A percentile compares a stretch with the other conserved stretches of the same genome.
Evolutionary conservation across 2,113 vertebrate species (phyloP).

Genomic region (Recurvirostra avosetta): DNA sequence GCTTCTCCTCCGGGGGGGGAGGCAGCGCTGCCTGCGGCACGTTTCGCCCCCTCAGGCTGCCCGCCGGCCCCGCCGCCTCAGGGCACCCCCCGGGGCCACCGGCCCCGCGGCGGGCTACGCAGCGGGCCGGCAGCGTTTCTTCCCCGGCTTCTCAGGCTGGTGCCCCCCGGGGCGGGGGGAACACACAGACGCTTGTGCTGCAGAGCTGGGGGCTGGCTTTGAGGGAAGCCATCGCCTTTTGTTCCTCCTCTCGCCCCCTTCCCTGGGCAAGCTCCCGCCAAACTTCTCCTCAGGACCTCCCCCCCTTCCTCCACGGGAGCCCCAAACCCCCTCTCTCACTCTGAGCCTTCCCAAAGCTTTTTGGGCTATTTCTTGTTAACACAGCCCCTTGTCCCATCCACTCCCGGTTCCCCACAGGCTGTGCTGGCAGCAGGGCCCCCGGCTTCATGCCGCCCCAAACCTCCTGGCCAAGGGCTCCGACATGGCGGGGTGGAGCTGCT

Average conservation of each 20-base stretch:
- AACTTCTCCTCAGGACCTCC: neutral
- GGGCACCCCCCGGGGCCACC: neutral
- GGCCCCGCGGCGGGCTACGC: neutral
- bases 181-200: neutral
- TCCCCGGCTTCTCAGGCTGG: neutral
- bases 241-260: neutral
- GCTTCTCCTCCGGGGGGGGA: neutral
- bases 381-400: neutral
- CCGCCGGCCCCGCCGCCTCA: neutral
- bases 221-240: neutral
- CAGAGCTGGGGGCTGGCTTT: neutral
- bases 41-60: neutral
- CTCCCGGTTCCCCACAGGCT: no score
- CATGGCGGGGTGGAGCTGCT: neutral
- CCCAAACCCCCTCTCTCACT: neutral
- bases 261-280: neutral
- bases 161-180: neutral
- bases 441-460: neutral
- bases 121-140: neutral
- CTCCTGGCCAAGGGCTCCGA: accelerated
- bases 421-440: neutral
- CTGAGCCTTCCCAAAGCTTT: neutral
- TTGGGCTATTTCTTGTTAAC: neutral
- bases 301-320: neutral
- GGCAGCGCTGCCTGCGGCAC: neutral